These are phyloP conservation scores for Glaucidium brasilianum DNA, from an alignment of 2,113 vertebrate species.

Conservation along the genomic window DNA sequence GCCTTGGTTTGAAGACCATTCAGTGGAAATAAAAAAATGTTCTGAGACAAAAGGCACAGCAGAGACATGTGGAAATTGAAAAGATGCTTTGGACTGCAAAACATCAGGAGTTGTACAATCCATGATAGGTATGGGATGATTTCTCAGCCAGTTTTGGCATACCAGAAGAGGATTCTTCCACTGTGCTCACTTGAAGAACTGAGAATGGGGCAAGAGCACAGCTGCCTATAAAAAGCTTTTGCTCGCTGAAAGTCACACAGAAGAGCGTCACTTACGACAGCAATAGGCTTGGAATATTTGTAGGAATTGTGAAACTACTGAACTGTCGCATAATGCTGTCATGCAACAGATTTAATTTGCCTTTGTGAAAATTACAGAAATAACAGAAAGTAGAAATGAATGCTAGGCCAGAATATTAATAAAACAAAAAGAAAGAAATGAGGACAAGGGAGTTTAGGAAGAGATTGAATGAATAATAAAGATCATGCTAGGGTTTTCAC, in stretches of 20 bases:
- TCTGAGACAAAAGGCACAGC: constrained; percentile 28
- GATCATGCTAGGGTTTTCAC: background rate
- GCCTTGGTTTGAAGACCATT: background rate
- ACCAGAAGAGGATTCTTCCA: background rate
- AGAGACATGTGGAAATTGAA: constrained; percentile 1
- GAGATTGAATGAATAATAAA: background rate
- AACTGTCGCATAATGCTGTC: constrained; percentile 4
- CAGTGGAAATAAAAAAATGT: constrained; percentile 49
- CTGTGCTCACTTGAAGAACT: background rate
- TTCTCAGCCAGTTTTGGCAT: background rate
- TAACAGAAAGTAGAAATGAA: background rate
- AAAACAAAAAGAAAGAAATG: background rate
- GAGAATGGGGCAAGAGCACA: constrained; percentile 26
- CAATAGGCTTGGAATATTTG: constrained; percentile 27
- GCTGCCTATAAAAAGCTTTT: constrained; percentile 42
- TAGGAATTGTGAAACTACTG: constrained; percentile 38
- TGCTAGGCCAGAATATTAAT: background rate
- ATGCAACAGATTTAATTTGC: constrained; percentile 36
- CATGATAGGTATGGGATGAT: background rate
- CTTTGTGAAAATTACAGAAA: constrained; percentile 43
- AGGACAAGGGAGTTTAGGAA: background rate
- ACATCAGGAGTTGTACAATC: background rate
- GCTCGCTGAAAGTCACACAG: constrained; percentile 41
- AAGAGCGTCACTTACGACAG: constrained; percentile 52
- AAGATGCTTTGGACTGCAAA: background rate